Conservation (phyloP, 2,888 invertebrate species). For the Paralinhomoeus sp. region DNA sequence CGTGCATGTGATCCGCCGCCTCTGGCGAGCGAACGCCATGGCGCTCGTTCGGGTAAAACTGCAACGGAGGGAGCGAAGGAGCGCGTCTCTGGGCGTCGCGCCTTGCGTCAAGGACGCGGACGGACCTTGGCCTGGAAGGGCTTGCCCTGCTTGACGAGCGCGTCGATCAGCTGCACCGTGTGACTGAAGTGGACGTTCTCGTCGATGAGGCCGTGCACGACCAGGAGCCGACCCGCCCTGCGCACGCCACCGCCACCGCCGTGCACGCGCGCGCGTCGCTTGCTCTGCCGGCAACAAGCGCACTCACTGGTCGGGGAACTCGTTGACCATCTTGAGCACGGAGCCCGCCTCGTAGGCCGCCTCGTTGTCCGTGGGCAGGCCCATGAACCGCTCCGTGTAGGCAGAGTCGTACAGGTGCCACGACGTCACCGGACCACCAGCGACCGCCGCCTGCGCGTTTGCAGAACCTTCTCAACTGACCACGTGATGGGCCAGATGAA, state of each 20-base stretch:
- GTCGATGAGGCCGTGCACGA: conserved; percentile 76
- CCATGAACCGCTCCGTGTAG: conserved; percentile 94
- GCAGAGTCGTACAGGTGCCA: conserved; percentile 96
- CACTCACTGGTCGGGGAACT: conserved; percentile 70
- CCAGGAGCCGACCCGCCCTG: conserved; percentile 46
- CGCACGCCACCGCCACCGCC: conserved; percentile 6
- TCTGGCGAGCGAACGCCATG: conserved; percentile 79
- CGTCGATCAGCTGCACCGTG: conserved; percentile 67
- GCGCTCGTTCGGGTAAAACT: conserved; percentile 79
- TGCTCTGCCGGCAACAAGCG: background rate
- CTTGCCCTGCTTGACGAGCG: conserved; percentile 73
- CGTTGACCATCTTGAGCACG: conserved; percentile 56
- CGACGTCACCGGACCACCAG: conserved; percentile 88
- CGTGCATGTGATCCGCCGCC: conserved; percentile 87
- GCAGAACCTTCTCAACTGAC: no score
- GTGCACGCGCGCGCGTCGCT: no score
- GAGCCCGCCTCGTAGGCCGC: conserved; percentile 57
- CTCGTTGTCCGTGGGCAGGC: conserved; percentile 48
- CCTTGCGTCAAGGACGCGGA: background rate
- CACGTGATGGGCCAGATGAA: no score
- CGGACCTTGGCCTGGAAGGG: conserved; percentile 64
- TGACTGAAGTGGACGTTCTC: conserved; percentile 98
- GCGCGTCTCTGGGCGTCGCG: background rate
- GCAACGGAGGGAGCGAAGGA: no score
- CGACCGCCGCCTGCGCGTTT: conserved; percentile 45